Evolutionary conservation across 2,113 vertebrate species (phyloP).

Genomic region (Gallinago paraguaiae): DNA sequence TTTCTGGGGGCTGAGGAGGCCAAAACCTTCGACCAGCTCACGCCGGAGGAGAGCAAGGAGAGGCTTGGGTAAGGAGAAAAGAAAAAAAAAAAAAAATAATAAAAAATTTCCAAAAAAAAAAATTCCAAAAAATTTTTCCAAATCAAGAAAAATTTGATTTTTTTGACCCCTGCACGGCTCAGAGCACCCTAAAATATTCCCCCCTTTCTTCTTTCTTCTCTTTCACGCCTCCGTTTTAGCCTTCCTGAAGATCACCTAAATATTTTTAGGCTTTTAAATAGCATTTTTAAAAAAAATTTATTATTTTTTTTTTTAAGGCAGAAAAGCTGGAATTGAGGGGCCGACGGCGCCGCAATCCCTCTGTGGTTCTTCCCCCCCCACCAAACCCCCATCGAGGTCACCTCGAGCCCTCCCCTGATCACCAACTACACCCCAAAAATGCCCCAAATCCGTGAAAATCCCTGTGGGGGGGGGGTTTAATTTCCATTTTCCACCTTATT

Average conservation of each 20-base stretch:
- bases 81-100: too few species aligned
- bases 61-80: conserved; percentile 86
- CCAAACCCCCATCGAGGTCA: too few species aligned
- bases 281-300: too few species aligned
- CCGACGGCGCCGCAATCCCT: too few species aligned
- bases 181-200: fast-evolving
- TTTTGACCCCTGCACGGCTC: background rate
- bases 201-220: fast-evolving
- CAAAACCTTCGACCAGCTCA: conserved; percentile 88
- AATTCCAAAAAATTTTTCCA: too few species aligned
- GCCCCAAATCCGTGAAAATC: background rate
- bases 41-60: conserved; percentile 90
- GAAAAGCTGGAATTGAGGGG: background rate
- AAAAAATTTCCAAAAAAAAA: too few species aligned
- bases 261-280: too few species aligned
- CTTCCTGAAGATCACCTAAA: too few species aligned
- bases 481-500: background rate
- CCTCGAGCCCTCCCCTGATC: background rate
- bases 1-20: conserved; percentile 89
- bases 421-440: background rate
- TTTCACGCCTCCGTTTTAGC: too few species aligned
- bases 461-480: too few species aligned
- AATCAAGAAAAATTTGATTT: background rate
- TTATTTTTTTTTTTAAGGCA: background rate
- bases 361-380: too few species aligned